phyloP scores from a whole-genome alignment of 2,113 vertebrate species.

The Spheniscus mendiculus region DNA sequence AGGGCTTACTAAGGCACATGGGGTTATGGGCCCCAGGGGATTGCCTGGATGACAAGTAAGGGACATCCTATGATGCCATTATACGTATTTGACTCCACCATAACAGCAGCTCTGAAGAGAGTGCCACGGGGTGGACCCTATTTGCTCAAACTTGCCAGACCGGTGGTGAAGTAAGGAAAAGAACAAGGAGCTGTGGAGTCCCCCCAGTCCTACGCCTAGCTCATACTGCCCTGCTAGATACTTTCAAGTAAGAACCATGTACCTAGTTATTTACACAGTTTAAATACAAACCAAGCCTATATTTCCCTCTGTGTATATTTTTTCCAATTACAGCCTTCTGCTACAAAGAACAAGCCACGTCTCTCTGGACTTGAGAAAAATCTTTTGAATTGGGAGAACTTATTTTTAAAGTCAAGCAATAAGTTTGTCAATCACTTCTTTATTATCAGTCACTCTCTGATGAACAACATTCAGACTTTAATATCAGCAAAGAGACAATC shows the following conservation, averaged over 20 bases:
- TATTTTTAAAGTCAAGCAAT: conserved; percentile 64
- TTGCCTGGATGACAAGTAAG: neutral
- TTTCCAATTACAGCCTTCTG: conserved; percentile 25
- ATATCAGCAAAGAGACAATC: conserved; percentile 67
- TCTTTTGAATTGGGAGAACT: conserved; percentile 41
- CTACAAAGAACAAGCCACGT: neutral
- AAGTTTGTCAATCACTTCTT: conserved; percentile 73
- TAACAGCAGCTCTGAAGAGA: neutral
- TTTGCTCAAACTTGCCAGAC: neutral
- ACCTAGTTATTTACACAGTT: neutral
- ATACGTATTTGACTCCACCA: fast-evolving
- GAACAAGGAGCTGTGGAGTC: neutral
- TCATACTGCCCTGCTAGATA: neutral
- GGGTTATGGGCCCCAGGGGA: no score
- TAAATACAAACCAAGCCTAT: neutral
- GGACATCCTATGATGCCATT: fast-evolving
- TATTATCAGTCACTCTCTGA: conserved; percentile 72
- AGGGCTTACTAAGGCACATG: neutral
- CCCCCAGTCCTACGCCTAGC: no score
- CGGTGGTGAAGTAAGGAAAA: neutral
- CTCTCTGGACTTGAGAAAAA: conserved; percentile 19
- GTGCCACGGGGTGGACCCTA: fast-evolving
- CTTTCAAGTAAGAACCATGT: neutral
- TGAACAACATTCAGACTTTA: conserved; percentile 69
- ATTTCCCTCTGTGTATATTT: neutral